Conservation (phyloP, 1,140 invertebrate species). For the Ylistrum balloti region DNA sequence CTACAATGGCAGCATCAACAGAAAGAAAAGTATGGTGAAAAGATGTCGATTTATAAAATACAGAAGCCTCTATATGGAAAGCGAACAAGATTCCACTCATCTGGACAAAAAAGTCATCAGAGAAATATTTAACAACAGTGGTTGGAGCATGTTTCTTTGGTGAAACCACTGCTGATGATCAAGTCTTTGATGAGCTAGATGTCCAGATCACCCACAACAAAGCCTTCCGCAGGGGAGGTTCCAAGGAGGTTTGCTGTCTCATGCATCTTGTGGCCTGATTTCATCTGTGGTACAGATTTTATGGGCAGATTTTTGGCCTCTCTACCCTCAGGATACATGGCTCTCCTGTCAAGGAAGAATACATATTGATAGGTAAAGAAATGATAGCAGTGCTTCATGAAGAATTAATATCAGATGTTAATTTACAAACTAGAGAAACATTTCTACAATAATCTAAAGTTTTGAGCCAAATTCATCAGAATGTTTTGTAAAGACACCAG, state of each 20-base stretch:
- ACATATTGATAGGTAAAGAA: not conserved
- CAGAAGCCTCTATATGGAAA: not conserved
- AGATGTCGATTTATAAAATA: not conserved
- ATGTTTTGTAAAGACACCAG: too few relatives aligned
- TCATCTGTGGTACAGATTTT: conserved; percentile 59
- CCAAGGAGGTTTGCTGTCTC: conserved; percentile 51
- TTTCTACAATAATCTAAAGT: too few relatives aligned
- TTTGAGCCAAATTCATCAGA: too few relatives aligned
- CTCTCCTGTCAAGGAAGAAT: conserved; percentile 52
- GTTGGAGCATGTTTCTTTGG: not conserved
- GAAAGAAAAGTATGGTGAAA: not conserved
- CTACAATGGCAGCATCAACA: not conserved
- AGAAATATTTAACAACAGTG: not conserved
- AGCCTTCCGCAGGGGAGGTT: conserved; percentile 45
- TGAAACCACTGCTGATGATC: not conserved
- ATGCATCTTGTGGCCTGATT: conserved; percentile 56
- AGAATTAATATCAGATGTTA: too few relatives aligned
- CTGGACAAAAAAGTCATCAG: conserved; percentile 21
- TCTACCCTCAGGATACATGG: conserved; percentile 46
- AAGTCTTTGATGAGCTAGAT: not conserved
- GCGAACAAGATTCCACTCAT: not conserved
- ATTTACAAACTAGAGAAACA: too few relatives aligned
- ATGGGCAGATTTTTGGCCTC: conserved; percentile 45
- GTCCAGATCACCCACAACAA: not conserved
- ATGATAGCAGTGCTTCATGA: not conserved